Conservation (phyloP, 2,113 vertebrate genomes). For the Xiphorhynchus elegans region DNA sequence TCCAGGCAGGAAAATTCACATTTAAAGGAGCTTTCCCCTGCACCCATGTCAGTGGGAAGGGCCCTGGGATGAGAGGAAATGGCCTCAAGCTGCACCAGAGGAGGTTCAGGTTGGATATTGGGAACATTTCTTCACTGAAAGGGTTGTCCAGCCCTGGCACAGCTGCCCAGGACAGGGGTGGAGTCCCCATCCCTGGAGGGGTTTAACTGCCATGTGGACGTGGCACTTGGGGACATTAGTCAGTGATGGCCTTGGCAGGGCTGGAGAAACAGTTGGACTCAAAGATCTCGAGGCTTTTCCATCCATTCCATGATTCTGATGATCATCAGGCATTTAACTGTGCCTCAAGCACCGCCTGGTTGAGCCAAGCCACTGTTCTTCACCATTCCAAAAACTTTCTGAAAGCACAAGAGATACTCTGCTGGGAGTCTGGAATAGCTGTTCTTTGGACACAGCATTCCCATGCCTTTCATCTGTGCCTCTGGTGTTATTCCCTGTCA, state of each 20-base stretch:
- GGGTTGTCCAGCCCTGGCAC: neutral
- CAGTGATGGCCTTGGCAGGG: neutral
- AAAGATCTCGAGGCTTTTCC: neutral
- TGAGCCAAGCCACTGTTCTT: neutral
- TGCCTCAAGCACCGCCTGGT: neutral
- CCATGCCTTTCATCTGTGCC: rapidly evolving
- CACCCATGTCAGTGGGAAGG: neutral
- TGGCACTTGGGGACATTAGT: neutral
- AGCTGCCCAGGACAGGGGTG: neutral
- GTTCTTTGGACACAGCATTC: rapidly evolving
- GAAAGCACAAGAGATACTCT: neutral
- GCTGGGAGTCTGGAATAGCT: rapidly evolving
- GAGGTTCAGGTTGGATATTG: neutral
- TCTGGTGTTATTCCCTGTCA: neutral
- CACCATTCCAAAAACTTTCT: neutral
- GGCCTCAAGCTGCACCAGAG: neutral
- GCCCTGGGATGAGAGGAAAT: neutral
- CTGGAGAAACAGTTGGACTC: neutral
- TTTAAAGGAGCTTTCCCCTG: neutral
- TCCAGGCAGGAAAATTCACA: neutral
- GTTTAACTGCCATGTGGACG: rapidly evolving
- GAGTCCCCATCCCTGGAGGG: neutral
- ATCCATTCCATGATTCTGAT: neutral
- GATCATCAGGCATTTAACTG: neutral
- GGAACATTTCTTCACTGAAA: neutral